These are phyloP conservation scores for Lordiphosa clarofinis DNA, from an alignment of 1,140 invertebrate species.

Conservation along the genomic window DNA sequence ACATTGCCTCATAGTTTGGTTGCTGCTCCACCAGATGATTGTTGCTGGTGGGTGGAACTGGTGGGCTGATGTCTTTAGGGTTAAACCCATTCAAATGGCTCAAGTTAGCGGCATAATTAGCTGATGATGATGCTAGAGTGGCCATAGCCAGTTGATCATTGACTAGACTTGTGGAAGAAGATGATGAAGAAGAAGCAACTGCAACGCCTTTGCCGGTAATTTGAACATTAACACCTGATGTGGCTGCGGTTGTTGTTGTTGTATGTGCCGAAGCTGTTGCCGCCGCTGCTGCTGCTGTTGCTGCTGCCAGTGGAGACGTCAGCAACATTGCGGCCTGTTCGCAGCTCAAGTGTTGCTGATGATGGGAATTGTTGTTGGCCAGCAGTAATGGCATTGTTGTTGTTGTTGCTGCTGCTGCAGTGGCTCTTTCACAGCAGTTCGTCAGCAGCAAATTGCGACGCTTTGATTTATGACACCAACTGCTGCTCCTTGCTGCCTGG, in stretches of 20 bases:
- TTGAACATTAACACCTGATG: constrained; percentile 76
- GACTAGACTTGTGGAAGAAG: constrained; percentile 35
- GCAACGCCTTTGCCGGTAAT: constrained; percentile 73
- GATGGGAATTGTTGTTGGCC: constrained; percentile 57
- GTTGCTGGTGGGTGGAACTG: constrained; percentile 36
- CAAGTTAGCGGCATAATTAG: constrained; percentile 71
- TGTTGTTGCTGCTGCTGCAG: constrained; percentile 27
- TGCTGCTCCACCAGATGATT: constrained; percentile 10
- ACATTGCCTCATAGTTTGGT: constrained; percentile 28
- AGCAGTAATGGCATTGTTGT: constrained; percentile 43
- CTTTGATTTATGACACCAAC: constrained; percentile 72
- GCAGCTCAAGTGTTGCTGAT: constrained; percentile 58
- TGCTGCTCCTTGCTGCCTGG: constrained; percentile 52
- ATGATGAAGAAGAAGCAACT: constrained; percentile 4
- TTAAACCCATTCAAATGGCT: constrained; percentile 75
- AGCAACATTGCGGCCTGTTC: constrained; percentile 47
- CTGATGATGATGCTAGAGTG: constrained; percentile 38
- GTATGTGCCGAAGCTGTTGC: constrained; percentile 18
- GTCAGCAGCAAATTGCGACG: constrained; percentile 76
- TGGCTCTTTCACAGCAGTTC: constrained; percentile 55
- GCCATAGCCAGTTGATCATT: constrained; percentile 53
- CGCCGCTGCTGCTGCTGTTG: constrained; percentile 12
- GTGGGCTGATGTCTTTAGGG: constrained; percentile 57
- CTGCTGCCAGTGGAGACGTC: constrained; percentile 26
- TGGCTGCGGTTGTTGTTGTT: constrained; percentile 32